These are phyloP conservation scores for Chloromyia formosa DNA, from an alignment of 2,888 invertebrate species.

Conservation along the genomic window DNA sequence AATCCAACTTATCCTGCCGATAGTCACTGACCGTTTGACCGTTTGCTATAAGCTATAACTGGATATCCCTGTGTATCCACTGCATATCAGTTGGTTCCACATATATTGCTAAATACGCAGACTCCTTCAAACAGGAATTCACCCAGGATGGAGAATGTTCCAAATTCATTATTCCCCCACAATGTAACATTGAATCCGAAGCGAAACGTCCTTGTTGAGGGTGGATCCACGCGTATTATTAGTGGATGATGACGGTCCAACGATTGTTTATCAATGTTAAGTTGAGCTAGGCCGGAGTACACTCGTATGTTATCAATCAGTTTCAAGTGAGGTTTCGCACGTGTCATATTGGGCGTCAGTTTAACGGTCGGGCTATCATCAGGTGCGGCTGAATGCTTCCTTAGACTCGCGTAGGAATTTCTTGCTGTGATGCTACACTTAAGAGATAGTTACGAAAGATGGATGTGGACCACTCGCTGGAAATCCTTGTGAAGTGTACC, in stretches of 20 bases:
- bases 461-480: conserved; percentile 3
- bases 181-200: not conserved
- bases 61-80: too few species aligned
- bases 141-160: not conserved
- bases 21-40: too few species aligned
- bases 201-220: not conserved
- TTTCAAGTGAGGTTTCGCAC: conserved; percentile 20
- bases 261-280: conserved; percentile 20
- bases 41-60: too few species aligned
- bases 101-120: too few species aligned
- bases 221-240: not conserved
- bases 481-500: not conserved
- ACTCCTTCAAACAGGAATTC: not conserved
- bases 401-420: not conserved
- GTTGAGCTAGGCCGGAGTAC: conserved; percentile 3
- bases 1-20: too few species aligned
- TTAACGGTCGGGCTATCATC: not conserved
- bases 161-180: not conserved
- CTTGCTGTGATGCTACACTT: not conserved
- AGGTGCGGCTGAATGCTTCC: not conserved
- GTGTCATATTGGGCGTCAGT: not conserved
- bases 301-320: conserved; percentile 16
- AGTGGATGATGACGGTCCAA: conserved; percentile 9
- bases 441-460: not conserved
- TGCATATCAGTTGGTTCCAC: too few species aligned